Evolutionary conservation across 2,888 invertebrate genomes (phyloP).

Genomic region (Scaptomyza reducta): DNA sequence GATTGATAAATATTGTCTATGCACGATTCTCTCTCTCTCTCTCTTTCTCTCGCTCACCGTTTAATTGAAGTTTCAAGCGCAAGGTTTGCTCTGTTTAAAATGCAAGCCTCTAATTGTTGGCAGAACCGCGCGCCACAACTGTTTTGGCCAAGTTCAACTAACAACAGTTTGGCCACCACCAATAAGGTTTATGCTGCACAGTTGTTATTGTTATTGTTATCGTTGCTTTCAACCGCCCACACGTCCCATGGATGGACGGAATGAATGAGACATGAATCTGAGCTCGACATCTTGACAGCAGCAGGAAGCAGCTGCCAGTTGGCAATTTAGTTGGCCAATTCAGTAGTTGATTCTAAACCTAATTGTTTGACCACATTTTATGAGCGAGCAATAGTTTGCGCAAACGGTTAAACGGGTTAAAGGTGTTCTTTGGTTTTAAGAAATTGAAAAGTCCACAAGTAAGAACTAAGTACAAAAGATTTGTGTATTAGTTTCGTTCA

Average conservation of each 20-base stretch:
- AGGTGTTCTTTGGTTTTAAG: not conserved
- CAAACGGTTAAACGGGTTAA: no score
- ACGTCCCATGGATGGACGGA: not conserved
- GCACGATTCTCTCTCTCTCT: slow-evolving; percentile 57
- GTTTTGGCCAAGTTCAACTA: slow-evolving; percentile 34
- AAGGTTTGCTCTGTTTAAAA: slow-evolving; percentile 34
- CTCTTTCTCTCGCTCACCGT: slow-evolving; percentile 22
- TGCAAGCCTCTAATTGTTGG: slow-evolving; percentile 65
- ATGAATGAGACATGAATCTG: slow-evolving; percentile 5
- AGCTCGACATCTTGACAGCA: slow-evolving; percentile 16
- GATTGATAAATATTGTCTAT: slow-evolving; percentile 79
- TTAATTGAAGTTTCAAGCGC: slow-evolving; percentile 75
- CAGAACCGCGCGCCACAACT: slow-evolving; percentile 21
- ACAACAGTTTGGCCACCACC: slow-evolving; percentile 10
- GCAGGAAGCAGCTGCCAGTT: slow-evolving; percentile 44
- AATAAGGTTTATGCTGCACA: not conserved
- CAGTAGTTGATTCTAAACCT: slow-evolving; percentile 49
- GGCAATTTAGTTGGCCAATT: slow-evolving; percentile 27
- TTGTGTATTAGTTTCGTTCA: no score
- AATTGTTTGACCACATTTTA: slow-evolving; percentile 34
- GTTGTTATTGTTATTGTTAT: not conserved
- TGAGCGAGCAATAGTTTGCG: not conserved
- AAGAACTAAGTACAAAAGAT: no score
- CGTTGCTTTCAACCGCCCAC: slow-evolving; percentile 66
- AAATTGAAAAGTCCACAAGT: not conserved